Base-by-base conservation (phyloP, 2,113 vertebrate genomes). In the Paralichthys olivaceus region DNA sequence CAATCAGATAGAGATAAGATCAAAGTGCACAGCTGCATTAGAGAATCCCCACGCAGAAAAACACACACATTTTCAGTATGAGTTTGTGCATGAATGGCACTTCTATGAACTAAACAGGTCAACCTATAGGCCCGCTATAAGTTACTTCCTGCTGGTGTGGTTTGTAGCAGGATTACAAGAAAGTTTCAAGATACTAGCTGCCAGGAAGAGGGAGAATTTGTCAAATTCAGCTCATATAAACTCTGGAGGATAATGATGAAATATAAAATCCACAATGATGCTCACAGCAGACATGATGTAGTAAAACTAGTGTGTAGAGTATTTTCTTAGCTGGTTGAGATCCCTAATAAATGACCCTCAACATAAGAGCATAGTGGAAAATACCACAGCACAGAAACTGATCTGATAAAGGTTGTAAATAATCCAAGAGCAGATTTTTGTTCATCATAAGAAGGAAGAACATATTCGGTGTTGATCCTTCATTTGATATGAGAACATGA, bases 81-180 rank as follows among this genome's bases (percentile, higher is more conserved):
- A 64, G 26, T 22, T 8, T 26, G 22, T 71, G 68, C 62, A 76
- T 17, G 25, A 28, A 67, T 25, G 25, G 32, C 64, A 58, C 51
- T 20, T 70, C 80, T 54, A 37, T 63, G 69, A 25, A 56, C 20
- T 70, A 85, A 90, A 54, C 70, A 57, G 88, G 72, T 84, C 79
- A 84, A 74, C 73, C 20, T 75, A 75, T 72, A 83, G 66, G 45
- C 49, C 40, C 51, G 43, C 71, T 78, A n/a, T 55, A 71, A 49
- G 77, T 71, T 45, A 71, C 75, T 73, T 84, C 77, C 73, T 84
- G 70, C 61, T 69, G 69, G 19, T 87, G 86, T 77, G 87, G 90
- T 85, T 84, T 89, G 87, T 67, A 83, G 72, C 58, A 15, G 80
- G 55, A 75, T 79, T 54, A 74, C 53, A 81, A 81, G 45, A 77